These are phyloP conservation scores for Tetranychus truncatus DNA, from an alignment of 2,888 invertebrate genomes.

Conservation along the genomic window DNA sequence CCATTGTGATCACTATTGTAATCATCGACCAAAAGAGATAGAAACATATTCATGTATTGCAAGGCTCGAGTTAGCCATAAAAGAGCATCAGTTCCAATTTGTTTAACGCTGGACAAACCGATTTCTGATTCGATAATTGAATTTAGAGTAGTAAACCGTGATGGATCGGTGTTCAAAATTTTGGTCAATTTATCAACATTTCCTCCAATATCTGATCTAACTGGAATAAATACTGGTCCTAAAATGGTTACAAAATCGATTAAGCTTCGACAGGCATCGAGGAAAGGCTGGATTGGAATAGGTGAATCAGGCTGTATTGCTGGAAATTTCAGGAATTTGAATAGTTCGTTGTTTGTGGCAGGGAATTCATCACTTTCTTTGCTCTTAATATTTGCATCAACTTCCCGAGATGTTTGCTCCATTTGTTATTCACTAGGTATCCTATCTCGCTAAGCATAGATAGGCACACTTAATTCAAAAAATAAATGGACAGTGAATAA, in stretches of 20 bases:
- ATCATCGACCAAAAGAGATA: conserved; percentile 41
- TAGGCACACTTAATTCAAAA: too few species aligned
- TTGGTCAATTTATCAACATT: conserved; percentile 42
- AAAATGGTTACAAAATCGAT: conserved; percentile 20
- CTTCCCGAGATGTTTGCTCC: too few species aligned
- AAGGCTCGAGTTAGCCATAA: conserved; percentile 56
- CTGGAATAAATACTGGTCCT: conserved; percentile 52
- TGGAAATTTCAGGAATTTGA: background rate
- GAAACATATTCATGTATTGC: conserved; percentile 43
- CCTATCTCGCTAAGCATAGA: too few species aligned
- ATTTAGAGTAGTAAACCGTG: conserved; percentile 43
- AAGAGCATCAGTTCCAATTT: conserved; percentile 39
- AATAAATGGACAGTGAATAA: too few species aligned
- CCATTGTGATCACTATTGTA: conserved; percentile 32
- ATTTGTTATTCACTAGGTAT: too few species aligned
- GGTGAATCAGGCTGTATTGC: background rate
- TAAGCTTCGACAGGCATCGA: conserved; percentile 38
- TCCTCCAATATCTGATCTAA: conserved; percentile 55
- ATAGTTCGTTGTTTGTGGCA: background rate
- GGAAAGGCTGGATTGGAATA: conserved; percentile 42
- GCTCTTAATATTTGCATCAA: too few species aligned
- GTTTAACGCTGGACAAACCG: conserved; percentile 31
- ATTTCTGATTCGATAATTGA: conserved; percentile 36
- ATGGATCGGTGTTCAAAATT: conserved; percentile 27
- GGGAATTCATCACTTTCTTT: too few species aligned